A percentile compares a stretch with the other conserved stretches of the same genome.
These are phyloP conservation scores for Polydrusus tereticollis DNA, from an alignment of 2,888 invertebrate genomes.

Conservation along the genomic window DNA sequence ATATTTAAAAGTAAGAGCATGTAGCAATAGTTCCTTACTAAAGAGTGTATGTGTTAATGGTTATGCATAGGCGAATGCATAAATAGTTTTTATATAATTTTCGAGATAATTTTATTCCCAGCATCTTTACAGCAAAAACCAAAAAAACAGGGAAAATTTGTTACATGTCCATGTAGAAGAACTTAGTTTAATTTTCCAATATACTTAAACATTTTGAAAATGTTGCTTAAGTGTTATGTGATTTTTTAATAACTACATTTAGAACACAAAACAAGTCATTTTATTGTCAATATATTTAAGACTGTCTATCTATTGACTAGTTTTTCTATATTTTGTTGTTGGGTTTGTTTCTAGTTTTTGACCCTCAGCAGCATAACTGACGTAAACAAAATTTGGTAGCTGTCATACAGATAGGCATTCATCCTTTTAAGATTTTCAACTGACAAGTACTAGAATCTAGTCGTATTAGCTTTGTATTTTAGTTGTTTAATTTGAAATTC, in stretches of 20 bases:
- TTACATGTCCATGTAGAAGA: not conserved
- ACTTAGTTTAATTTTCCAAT: conserved; percentile 12
- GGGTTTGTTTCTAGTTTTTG: not conserved
- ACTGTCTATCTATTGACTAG: conserved; percentile 5
- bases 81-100: no score
- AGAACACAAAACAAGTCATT: not conserved
- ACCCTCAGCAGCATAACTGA: not conserved
- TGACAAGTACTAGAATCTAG: conserved; percentile 51
- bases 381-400: not conserved
- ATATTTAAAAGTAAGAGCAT: conserved; percentile 1
- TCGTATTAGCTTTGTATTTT: conserved; percentile 50
- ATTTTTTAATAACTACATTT: conserved; percentile 13
- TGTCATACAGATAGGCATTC: conserved; percentile 1
- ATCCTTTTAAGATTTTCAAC: conserved; percentile 29
- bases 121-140: no score
- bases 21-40: conserved; percentile 11
- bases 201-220: conserved; percentile 13
- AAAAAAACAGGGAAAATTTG: not conserved
- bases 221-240: conserved; percentile 28
- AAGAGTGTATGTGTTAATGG: no score
- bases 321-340: not conserved
- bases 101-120: no score
- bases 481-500: conserved; percentile 30
- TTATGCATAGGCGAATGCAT: no score
- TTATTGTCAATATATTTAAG: not conserved